These are phyloP conservation scores for Emmelina monodactyla DNA, from an alignment of 2,888 invertebrate genomes.

Conservation along the genomic window DNA sequence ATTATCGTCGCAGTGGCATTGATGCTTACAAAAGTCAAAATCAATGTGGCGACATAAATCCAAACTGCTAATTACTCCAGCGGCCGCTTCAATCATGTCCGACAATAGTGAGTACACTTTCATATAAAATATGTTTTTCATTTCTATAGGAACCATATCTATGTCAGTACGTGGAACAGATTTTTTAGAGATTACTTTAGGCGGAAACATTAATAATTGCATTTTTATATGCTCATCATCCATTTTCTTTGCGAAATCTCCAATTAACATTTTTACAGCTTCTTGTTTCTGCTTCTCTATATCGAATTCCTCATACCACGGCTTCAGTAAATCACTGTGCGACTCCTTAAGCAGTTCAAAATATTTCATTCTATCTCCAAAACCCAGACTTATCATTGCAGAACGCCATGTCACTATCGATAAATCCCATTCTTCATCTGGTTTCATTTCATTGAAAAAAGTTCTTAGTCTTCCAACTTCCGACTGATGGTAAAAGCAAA, in stretches of 20 bases:
- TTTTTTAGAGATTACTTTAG: no score
- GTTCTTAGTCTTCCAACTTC: slow-evolving; percentile 39
- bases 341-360: slow-evolving; percentile 32
- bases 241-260: slow-evolving; percentile 34
- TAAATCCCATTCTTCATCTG: slow-evolving; percentile 34
- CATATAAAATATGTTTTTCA: slow-evolving; percentile 32
- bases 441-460: slow-evolving; percentile 32
- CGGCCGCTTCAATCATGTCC: slow-evolving; percentile 32
- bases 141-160: not conserved
- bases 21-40: slow-evolving; percentile 42
- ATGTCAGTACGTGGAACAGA: not conserved
- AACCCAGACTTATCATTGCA: slow-evolving; percentile 38
- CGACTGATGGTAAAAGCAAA: slow-evolving; percentile 52
- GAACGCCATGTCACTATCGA: slow-evolving; percentile 40
- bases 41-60: slow-evolving; percentile 50
- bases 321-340: slow-evolving; percentile 33
- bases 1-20: no score
- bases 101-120: slow-evolving; percentile 33
- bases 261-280: slow-evolving; percentile 30
- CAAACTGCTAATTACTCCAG: slow-evolving; percentile 43
- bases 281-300: slow-evolving; percentile 32
- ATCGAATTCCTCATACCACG: slow-evolving; percentile 40
- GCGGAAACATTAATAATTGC: no score
- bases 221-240: slow-evolving; percentile 23
- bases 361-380: slow-evolving; percentile 42